Conservation (phyloP, 2,888 invertebrate species). For the Ormyrus rosae region DNA sequence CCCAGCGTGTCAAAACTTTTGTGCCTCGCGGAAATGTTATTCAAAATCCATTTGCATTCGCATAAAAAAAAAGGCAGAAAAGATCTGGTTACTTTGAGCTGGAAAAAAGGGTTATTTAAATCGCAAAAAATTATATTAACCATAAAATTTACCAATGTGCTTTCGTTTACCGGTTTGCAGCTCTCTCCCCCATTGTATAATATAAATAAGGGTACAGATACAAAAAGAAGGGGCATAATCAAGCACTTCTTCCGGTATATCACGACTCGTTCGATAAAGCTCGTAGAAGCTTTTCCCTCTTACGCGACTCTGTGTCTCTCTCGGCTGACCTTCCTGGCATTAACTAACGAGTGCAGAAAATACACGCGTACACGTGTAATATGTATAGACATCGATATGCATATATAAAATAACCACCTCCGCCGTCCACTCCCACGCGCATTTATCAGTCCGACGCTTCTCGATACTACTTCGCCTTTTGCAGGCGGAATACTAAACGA, state of each 20-base stretch:
- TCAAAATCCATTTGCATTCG: background rate
- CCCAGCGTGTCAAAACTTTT: background rate
- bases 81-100: too few species aligned
- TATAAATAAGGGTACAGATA: background rate
- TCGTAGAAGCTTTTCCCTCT: background rate
- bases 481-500: too few species aligned
- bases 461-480: background rate
- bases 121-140: too few species aligned
- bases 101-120: too few species aligned
- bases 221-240: background rate
- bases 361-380: background rate
- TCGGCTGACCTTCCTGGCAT: slow-evolving; percentile 18
- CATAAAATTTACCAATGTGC: too few species aligned
- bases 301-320: background rate
- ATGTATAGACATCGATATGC: background rate
- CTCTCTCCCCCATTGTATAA: too few species aligned
- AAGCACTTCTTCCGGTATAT: background rate
- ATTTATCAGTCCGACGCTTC: background rate
- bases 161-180: too few species aligned
- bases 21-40: background rate
- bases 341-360: slow-evolving; percentile 18
- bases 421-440: background rate
- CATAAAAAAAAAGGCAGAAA: background rate
- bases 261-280: slow-evolving; percentile 17
- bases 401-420: slow-evolving; percentile 3